A percentile compares a stretch with the other conserved stretches of the same genome.
phyloP scores from a whole-genome alignment of 2,113 vertebrate species.

The Paramisgurnus dabryanus region DNA sequence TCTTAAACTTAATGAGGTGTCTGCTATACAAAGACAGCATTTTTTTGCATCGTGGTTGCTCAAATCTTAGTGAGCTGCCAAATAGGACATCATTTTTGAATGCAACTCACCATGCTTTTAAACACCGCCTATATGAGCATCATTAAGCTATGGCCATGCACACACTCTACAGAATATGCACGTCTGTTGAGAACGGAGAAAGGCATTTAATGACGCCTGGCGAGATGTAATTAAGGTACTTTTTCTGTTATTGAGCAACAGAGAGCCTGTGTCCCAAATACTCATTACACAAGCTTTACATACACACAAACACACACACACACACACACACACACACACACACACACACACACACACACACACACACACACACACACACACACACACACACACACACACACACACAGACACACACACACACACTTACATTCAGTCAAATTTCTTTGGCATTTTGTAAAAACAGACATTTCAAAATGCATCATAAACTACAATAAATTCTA shows the following conservation, averaged over 20 bases:
- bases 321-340: constrained; percentile 13
- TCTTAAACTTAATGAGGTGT: no score
- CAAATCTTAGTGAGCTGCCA: no score
- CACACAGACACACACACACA: no score
- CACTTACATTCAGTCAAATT: no score
- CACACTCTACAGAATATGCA: neutral
- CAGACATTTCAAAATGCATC: no score
- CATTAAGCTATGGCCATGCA: neutral
- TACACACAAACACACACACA: constrained; percentile 17
- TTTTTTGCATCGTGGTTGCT: no score
- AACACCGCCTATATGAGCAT: neutral
- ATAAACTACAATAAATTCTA: no score
- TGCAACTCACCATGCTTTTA: neutral
- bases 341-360: neutral
- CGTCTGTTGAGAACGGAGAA: constrained; percentile 20
- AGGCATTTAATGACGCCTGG: constrained; percentile 51
- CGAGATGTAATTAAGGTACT: constrained; percentile 52
- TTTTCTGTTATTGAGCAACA: constrained; percentile 48
- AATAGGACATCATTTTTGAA: neutral
- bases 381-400: no score
- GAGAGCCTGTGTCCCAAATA: constrained; percentile 36
- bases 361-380: no score
- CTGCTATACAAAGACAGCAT: no score
- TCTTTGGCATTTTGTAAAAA: no score
- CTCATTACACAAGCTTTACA: constrained; percentile 49